phyloP scores from a whole-genome alignment of 2,113 vertebrate genomes.

The Callipepla squamata region DNA sequence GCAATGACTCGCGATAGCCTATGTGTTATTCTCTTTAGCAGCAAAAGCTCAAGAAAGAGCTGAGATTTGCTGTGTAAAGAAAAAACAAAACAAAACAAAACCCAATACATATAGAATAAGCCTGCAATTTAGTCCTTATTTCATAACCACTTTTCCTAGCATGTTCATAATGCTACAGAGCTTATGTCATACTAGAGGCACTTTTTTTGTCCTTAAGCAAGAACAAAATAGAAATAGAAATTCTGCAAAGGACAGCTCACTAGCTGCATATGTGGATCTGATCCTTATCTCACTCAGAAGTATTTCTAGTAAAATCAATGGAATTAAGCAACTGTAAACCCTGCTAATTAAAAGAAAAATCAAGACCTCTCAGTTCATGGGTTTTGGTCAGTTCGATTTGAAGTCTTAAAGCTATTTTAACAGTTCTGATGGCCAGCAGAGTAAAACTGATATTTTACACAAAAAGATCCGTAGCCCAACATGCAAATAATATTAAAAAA shows the following conservation, averaged over 20 bases:
- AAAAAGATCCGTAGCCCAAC: background rate
- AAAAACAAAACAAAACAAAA: background rate
- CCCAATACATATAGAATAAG: background rate
- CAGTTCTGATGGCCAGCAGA: slow-evolving; percentile 13
- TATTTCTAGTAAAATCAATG: slow-evolving; percentile 56
- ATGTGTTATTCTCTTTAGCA: background rate
- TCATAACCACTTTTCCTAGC: background rate
- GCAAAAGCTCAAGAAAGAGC: background rate
- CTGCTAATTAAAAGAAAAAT: slow-evolving; percentile 29
- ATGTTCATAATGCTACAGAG: background rate
- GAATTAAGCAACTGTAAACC: background rate
- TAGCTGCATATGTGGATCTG: background rate
- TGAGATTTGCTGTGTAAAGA: background rate
- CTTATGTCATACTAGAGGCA: background rate
- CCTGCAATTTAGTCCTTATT: background rate
- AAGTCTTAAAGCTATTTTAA: background rate
- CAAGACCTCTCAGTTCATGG: background rate
- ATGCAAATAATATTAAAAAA: slow-evolving; percentile 24
- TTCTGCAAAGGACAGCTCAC: background rate
- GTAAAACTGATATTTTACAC: background rate
- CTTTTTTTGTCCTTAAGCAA: background rate
- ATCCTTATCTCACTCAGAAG: slow-evolving; percentile 7
- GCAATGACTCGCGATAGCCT: background rate
- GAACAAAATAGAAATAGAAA: background rate
- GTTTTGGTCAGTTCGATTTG: background rate